A percentile compares a stretch with the other conserved stretches of the same genome.
Evolutionary conservation across 2,888 invertebrate genomes (phyloP).

Genomic region (Aplocera efformata): DNA sequence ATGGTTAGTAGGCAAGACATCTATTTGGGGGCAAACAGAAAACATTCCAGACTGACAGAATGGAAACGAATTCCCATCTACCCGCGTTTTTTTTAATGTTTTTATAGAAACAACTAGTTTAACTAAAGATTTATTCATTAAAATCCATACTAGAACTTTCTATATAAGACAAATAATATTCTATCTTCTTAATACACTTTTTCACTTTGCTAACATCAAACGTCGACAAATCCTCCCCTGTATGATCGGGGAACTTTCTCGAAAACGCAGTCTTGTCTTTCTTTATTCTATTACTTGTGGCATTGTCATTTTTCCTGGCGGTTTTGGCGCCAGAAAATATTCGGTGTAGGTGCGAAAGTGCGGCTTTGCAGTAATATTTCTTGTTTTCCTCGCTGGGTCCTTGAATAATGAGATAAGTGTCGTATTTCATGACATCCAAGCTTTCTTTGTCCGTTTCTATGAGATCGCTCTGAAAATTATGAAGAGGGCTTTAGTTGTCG

Average conservation of each 20-base stretch:
- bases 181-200: constrained; percentile 83
- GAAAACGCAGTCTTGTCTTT: constrained; percentile 59
- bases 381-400: constrained; percentile 79
- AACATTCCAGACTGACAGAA: too few species aligned
- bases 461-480: constrained; percentile 79
- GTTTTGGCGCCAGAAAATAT: constrained; percentile 74
- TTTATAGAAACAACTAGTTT: too few species aligned
- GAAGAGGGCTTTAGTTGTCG: too few species aligned
- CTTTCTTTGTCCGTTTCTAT: constrained; percentile 80
- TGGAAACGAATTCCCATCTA: too few species aligned
- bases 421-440: constrained; percentile 79
- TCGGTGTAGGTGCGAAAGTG: constrained; percentile 83
- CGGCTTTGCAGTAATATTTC: constrained; percentile 81
- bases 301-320: constrained; percentile 8
- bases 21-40: too few species aligned
- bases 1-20: too few species aligned
- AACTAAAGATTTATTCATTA: constrained; percentile 40
- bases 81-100: too few species aligned
- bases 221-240: constrained; percentile 65
- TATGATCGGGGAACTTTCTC: constrained; percentile 79
- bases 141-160: constrained; percentile 60
- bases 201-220: constrained; percentile 77
- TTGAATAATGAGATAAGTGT: constrained; percentile 81
- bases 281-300: not conserved
- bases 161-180: constrained; percentile 85